Percentiles rank a stretch among this genome's conserved stretches.
phyloP scores from a whole-genome alignment of 1,140 invertebrate species.

The Drosophila mojavensis region DNA sequence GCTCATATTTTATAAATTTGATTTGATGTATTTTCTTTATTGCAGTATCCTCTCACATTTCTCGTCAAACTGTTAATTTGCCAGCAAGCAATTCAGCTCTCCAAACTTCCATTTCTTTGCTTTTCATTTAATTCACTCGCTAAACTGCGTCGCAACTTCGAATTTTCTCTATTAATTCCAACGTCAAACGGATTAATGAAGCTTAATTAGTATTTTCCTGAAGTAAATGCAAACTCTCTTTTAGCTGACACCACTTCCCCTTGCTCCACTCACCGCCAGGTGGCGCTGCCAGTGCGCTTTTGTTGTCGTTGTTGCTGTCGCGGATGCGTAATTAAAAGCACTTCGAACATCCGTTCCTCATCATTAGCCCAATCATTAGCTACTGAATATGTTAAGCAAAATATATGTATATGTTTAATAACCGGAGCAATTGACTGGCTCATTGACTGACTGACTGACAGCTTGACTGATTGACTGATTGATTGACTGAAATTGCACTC shows the following conservation, averaged over 20 bases:
- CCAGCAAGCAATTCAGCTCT: constrained; percentile 14
- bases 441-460: constrained; percentile 27
- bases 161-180: constrained; percentile 33
- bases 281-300: not conserved
- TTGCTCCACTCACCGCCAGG: constrained; percentile 13
- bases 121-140: constrained; percentile 19
- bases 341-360: constrained; percentile 60
- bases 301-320: constrained; percentile 34
- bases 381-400: constrained; percentile 64
- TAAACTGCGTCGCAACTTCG: constrained; percentile 6
- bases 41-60: too few species aligned
- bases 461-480: constrained; percentile 44
- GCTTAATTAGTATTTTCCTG: constrained; percentile 72
- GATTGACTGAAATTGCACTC: constrained; percentile 64
- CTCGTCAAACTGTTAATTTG: not conserved
- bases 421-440: constrained; percentile 18
- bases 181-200: constrained; percentile 65
- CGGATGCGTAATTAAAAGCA: constrained; percentile 68
- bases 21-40: too few species aligned
- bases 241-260: not conserved
- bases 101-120: constrained; percentile 26
- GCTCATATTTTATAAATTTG: too few species aligned
- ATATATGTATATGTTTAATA: not conserved
- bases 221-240: constrained; percentile 41
- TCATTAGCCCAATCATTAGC: constrained; percentile 31